phyloP scores from a whole-genome alignment of 2,113 vertebrate species.

The human (Homo sapiens) region GRCh38 chr4:144495501-144496000 shows the following conservation, averaged over 20 bases:
- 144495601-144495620: background rate
- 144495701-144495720: background rate
- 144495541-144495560: background rate
- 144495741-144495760: background rate
- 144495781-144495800: background rate
- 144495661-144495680: background rate
- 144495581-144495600: background rate
- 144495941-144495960: background rate
- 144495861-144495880: constrained; percentile 10
- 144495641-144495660: background rate
- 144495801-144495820: background rate
- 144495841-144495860: background rate
- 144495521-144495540: background rate
- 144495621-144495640: background rate
- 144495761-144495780: constrained; percentile 14
- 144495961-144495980: background rate
- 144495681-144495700: background rate
- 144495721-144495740: background rate
- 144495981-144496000: constrained; percentile 52
- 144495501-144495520: background rate
- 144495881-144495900: background rate
- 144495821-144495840: background rate
- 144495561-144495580: background rate
- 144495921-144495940: constrained; percentile 19
- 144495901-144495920: background rate